These are phyloP conservation scores for Phasia obesa DNA, from an alignment of 2,888 invertebrate genomes.

Conservation along the genomic window DNA sequence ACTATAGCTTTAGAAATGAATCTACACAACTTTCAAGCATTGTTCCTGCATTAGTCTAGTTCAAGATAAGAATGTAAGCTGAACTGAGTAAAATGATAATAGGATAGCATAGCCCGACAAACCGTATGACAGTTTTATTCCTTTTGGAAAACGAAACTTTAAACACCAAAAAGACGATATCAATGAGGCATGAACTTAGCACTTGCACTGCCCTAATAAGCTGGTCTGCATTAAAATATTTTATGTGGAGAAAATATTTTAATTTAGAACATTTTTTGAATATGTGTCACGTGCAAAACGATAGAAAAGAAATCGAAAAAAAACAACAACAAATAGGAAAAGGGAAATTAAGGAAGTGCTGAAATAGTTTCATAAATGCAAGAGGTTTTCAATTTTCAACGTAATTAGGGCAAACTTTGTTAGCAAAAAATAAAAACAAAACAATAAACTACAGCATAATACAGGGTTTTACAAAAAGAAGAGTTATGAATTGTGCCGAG, in stretches of 20 bases:
- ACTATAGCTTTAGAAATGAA: too few species aligned
- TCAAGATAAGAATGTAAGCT: too few species aligned
- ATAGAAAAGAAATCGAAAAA: constrained; percentile 24
- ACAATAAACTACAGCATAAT: constrained; percentile 11
- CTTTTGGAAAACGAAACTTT: too few species aligned
- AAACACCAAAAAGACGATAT: too few species aligned
- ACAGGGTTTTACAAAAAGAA: constrained; percentile 5
- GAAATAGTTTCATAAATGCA: constrained; percentile 60
- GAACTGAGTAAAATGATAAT: too few species aligned
- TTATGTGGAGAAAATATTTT: constrained; percentile 18
- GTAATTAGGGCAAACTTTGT: constrained; percentile 55
- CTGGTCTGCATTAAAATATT: neutral
- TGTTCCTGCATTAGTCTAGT: too few species aligned
- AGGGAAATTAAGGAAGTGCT: constrained; percentile 31
- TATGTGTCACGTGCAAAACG: constrained; percentile 50
- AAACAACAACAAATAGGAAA: constrained; percentile 31
- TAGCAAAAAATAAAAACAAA: constrained; percentile 4
- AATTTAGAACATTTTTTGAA: constrained; percentile 4
- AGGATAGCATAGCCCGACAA: too few species aligned
- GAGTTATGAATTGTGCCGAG: too few species aligned
- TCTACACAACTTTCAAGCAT: too few species aligned
- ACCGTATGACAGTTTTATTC: too few species aligned
- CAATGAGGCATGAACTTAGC: too few species aligned
- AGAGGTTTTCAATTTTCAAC: constrained; percentile 59
- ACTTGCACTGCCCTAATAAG: constrained; percentile 12